Base-by-base conservation (phyloP, 2,113 vertebrate genomes). In the Ctenomys sociabilis region DNA sequence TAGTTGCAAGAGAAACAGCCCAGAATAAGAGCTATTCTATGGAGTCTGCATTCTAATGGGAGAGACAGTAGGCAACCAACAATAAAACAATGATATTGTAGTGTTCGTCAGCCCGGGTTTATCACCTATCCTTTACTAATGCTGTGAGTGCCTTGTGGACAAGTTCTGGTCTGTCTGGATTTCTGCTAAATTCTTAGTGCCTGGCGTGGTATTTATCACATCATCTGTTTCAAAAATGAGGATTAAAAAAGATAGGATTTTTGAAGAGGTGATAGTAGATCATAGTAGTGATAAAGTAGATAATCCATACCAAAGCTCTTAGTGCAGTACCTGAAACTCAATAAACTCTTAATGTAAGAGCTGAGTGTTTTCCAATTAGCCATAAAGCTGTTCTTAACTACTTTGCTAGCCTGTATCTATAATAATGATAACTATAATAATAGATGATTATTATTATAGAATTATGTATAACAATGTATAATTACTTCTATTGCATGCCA, bases 351-450 rank as follows among this genome's bases (percentile, higher is more conserved):
- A 57, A n/a, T 75, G n/a, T 37, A 91, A 84, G 24, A 52, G 30
- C 70, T 88, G 35, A 64, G 63, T 64, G 43, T 83, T 81, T 94
- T 94, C 86, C 83, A 88, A 12, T 96, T 61, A 80, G 88, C 75
- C 78, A 78, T 85, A 89, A 95, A 88, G 43, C 43, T 94, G 78
- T 22, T 95, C 75, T 96, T 93, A 95, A 90, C 30, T 83, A 78
- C 78, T 72, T 83, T 14, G 59, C 28, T 35, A 83, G 28, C 78
- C 26, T 32, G 37, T 40, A 24, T 72, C 64, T 88, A 45, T 89
- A 83, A 72, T 78, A 81, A 91, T 59, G 63, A n/a, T 32, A 77
- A 77, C 21, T 52, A 82, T 17, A 92, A 52, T 37, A 94, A 45
- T 35, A 52, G 24, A 54, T 72, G 80, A 57, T 59, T 75, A 49